Evolutionary conservation across 2,888 invertebrate species (phyloP).

Genomic region (Hyles lineata): DNA sequence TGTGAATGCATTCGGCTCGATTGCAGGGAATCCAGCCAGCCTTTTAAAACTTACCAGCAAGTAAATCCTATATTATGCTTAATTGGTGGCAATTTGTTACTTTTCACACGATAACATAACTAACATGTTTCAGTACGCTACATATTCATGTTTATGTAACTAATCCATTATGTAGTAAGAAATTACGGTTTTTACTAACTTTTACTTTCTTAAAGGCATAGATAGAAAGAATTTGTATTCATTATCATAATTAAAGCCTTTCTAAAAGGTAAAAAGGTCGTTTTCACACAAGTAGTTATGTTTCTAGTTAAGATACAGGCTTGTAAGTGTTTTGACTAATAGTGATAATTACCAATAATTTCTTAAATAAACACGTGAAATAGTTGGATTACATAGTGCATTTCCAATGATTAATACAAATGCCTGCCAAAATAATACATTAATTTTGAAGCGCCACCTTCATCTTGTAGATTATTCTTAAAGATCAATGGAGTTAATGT

Average conservation of each 20-base stretch:
- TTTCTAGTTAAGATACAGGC: background rate
- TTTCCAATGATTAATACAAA: too few relatives aligned
- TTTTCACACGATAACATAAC: background rate
- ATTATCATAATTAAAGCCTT: constrained; percentile 1
- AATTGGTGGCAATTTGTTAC: constrained; percentile 7
- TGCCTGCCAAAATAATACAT: too few relatives aligned
- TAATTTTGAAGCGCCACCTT: too few relatives aligned
- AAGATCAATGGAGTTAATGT: too few relatives aligned
- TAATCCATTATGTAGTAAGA: background rate
- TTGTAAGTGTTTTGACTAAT: background rate
- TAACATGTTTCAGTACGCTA: background rate
- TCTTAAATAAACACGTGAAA: background rate
- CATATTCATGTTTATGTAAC: constrained; percentile 20
- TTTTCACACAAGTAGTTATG: background rate
- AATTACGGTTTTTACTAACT: constrained; percentile 15
- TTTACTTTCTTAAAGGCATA: constrained; percentile 6
- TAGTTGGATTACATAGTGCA: background rate
- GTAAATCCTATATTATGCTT: constrained; percentile 31
- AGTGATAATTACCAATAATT: background rate
- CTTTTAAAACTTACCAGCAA: constrained; percentile 35
- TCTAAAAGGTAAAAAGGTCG: background rate
- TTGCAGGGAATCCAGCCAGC: constrained; percentile 44
- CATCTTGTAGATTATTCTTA: too few relatives aligned
- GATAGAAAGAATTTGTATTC: background rate
- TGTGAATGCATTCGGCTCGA: constrained; percentile 49